Evolutionary conservation across 2,888 invertebrate species (phyloP).

Genomic region (Ophioninae sp.): DNA sequence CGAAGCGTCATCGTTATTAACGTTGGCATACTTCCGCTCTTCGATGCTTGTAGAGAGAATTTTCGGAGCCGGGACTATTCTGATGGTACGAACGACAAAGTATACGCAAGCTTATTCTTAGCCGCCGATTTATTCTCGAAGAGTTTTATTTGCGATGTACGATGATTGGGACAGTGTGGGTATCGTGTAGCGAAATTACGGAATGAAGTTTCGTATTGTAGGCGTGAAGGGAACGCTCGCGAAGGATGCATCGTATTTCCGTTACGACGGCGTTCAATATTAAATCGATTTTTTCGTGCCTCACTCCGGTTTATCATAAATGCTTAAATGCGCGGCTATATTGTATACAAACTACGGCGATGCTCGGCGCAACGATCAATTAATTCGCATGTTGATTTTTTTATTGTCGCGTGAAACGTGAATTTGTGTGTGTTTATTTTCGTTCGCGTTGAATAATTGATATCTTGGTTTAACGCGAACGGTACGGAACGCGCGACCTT

Average conservation of each 20-base stretch:
- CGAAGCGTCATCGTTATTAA: conserved; percentile 9
- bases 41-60: conserved; percentile 8
- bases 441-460: conserved; percentile 58
- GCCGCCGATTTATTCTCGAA: not conserved
- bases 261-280: not conserved
- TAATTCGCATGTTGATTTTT: not conserved
- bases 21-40: conserved; percentile 5
- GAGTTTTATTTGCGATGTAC: not conserved
- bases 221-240: not conserved
- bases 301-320: not conserved
- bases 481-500: conserved; percentile 51
- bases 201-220: not conserved
- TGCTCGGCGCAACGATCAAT: not conserved
- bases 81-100: conserved; percentile 3
- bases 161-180: not conserved
- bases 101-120: not conserved
- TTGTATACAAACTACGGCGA: no score
- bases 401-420: not conserved
- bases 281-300: not conserved
- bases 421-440: conserved; percentile 15
- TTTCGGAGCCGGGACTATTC: not conserved
- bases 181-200: not conserved
- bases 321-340: not conserved
- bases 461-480: conserved; percentile 51
- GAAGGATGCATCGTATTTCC: not conserved